These are phyloP conservation scores for Xenopus petersii DNA, from an alignment of 2,797 vertebrate species.

Conservation along the genomic window DNA sequence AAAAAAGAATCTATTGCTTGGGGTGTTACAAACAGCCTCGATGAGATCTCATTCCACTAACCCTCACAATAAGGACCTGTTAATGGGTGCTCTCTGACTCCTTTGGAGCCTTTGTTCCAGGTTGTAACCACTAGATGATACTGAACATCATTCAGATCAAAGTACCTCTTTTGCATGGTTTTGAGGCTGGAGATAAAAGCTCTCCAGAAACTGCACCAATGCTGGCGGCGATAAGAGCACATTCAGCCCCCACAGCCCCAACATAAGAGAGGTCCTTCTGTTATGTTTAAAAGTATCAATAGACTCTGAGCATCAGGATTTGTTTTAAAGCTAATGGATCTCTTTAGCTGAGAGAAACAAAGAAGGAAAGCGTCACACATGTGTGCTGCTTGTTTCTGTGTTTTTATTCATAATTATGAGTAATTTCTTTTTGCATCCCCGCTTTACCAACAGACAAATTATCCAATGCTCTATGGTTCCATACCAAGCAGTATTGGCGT, in stretches of 20 bases:
- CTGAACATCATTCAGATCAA: constrained; percentile 49
- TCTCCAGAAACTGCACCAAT: constrained; percentile 39
- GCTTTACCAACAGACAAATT: no score
- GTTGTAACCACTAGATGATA: constrained; percentile 29
- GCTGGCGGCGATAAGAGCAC: constrained; percentile 41
- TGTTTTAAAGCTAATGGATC: constrained; percentile 27
- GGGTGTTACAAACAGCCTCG: background rate
- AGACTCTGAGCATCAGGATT: background rate
- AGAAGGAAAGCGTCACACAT: background rate
- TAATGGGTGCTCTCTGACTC: constrained; percentile 36
- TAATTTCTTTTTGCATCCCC: no score
- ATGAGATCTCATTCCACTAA: background rate
- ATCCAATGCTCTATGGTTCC: no score
- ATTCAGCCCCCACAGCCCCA: constrained; percentile 30
- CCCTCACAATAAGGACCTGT: constrained; percentile 2
- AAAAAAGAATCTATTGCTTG: background rate
- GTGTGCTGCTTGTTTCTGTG: no score
- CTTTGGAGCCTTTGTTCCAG: constrained; percentile 45
- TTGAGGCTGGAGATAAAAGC: constrained; percentile 35
- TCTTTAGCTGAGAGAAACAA: constrained; percentile 14
- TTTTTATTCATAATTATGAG: no score
- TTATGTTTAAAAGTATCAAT: background rate
- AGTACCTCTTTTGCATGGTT: constrained; percentile 29
- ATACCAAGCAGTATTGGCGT: no score
- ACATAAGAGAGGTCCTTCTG: constrained; percentile 11